Conservation (phyloP, 2,797 vertebrate species). For the Ceyx erithaca region DNA sequence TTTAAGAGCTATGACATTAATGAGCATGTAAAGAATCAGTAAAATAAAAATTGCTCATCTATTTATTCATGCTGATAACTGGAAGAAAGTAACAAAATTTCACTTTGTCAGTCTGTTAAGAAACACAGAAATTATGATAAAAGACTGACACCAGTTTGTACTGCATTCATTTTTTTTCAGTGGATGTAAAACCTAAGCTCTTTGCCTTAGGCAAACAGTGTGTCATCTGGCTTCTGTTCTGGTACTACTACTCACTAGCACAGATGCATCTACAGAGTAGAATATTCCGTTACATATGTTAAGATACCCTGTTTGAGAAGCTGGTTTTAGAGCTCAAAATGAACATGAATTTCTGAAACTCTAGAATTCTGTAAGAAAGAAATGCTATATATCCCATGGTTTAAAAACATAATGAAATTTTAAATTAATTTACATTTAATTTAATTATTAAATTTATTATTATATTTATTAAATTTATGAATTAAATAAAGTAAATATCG, state of each 20-base stretch:
- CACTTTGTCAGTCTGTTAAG: not conserved
- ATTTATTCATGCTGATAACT: not conserved
- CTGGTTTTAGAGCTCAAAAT: not conserved
- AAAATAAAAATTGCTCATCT: not conserved
- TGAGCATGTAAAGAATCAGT: not conserved
- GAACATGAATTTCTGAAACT: not conserved
- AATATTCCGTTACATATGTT: accelerated
- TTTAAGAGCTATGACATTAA: not conserved
- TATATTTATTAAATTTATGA: too few relatives aligned
- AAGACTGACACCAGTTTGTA: not conserved
- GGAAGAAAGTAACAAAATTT: not conserved
- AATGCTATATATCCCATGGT: accelerated
- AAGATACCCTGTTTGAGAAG: not conserved
- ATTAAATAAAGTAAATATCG: not conserved
- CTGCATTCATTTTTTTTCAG: not conserved
- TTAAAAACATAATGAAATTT: not conserved
- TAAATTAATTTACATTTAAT: too few relatives aligned
- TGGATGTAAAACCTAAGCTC: not conserved
- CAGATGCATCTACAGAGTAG: not conserved
- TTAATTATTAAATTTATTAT: too few relatives aligned
- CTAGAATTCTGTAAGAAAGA: not conserved
- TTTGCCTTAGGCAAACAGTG: accelerated
- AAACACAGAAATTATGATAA: not conserved
- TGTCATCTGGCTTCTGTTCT: not conserved
- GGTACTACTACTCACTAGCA: not conserved